A percentile compares a stretch with the other conserved stretches of the same genome.
phyloP scores from a whole-genome alignment of 2,797 vertebrate genomes.

The Perdix hodgsoniae region DNA sequence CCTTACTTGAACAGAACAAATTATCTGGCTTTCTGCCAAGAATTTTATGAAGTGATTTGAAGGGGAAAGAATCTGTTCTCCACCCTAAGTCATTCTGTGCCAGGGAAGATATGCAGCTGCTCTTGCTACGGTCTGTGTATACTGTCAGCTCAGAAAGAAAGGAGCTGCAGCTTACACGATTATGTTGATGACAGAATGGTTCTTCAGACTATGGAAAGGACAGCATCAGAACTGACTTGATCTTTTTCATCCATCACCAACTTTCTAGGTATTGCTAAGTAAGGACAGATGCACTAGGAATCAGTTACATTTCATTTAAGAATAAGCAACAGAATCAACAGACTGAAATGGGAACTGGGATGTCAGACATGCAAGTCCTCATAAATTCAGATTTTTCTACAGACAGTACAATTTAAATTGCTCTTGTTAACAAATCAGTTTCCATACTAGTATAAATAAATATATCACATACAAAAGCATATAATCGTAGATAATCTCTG shows the following conservation, averaged over 20 bases:
- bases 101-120: slow-evolving; percentile 65
- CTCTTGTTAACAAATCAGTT: background rate
- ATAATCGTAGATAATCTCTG: background rate
- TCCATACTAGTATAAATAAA: background rate
- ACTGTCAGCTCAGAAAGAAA: slow-evolving; percentile 7
- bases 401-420: background rate
- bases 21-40: slow-evolving; percentile 44
- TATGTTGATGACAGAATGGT: slow-evolving; percentile 19
- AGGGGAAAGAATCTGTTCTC: slow-evolving; percentile 67
- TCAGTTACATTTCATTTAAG: background rate
- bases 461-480: background rate
- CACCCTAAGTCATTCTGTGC: slow-evolving; percentile 53
- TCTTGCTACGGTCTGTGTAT: slow-evolving; percentile 37
- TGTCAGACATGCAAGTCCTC: background rate
- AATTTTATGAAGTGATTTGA: slow-evolving; percentile 57
- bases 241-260: slow-evolving; percentile 14
- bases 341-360: background rate
- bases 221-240: background rate
- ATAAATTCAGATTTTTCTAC: background rate
- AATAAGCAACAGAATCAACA: background rate
- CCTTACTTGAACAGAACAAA: slow-evolving; percentile 42
- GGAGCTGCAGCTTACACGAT: background rate
- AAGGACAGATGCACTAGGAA: background rate
- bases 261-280: background rate
- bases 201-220: background rate